phyloP scores from a whole-genome alignment of 2,113 vertebrate genomes.

The Psilopsiagon aymara region DNA sequence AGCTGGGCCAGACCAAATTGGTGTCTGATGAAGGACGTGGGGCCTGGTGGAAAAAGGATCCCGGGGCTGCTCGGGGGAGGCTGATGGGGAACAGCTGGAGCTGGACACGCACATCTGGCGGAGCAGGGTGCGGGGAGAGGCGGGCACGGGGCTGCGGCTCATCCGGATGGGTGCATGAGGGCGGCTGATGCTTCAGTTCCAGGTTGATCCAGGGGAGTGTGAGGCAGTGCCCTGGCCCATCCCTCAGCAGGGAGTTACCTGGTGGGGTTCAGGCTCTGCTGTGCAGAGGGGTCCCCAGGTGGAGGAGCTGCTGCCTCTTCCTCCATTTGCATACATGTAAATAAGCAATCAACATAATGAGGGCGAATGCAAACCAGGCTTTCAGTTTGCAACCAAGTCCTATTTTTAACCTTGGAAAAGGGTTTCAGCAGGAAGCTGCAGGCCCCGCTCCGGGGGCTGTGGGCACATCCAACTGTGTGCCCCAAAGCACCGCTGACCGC shows the following conservation, averaged over 20 bases:
- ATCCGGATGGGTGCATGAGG: rapidly evolving
- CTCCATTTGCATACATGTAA: slow-evolving; percentile 37
- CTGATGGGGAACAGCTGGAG: slow-evolving; percentile 72
- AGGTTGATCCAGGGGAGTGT: background rate
- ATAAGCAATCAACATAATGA: slow-evolving; percentile 57
- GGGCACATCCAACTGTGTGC: rapidly evolving
- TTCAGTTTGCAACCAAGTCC: background rate
- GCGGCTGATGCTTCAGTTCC: background rate
- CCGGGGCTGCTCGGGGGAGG: slow-evolving; percentile 16
- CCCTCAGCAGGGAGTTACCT: background rate
- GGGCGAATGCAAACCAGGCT: slow-evolving; percentile 17
- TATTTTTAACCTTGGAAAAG: slow-evolving; percentile 47
- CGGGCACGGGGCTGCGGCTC: rapidly evolving
- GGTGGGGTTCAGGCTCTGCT: background rate
- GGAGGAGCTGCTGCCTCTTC: background rate
- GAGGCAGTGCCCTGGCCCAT: rapidly evolving
- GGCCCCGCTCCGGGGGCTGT: background rate
- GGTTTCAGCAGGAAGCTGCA: background rate
- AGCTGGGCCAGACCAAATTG: slow-evolving; percentile 67
- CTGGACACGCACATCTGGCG: slow-evolving; percentile 39
- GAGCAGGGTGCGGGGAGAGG: background rate
- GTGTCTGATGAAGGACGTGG: slow-evolving; percentile 72
- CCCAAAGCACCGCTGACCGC: background rate
- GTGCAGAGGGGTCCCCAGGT: background rate
- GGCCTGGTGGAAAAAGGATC: slow-evolving; percentile 67